A percentile compares a stretch with the other conserved stretches of the same genome.
These are phyloP conservation scores for Cotesia glomerata DNA, from an alignment of 1,140 invertebrate species.

Conservation along the genomic window DNA sequence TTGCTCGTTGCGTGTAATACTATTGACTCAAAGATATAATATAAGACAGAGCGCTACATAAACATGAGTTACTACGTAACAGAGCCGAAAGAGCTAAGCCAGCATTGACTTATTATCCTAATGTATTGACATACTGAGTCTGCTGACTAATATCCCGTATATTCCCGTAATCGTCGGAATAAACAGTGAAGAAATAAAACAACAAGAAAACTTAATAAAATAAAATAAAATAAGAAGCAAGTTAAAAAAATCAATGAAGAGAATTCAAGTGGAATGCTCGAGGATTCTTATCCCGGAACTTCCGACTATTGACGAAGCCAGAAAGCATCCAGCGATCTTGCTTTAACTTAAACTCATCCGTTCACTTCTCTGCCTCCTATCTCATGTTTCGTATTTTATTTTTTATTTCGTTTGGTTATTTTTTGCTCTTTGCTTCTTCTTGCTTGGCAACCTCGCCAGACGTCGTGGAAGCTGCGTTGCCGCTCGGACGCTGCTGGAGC, in stretches of 20 bases:
- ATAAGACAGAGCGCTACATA: too few relatives aligned
- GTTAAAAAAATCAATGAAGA: background rate
- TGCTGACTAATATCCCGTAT: too few relatives aligned
- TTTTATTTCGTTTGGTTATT: background rate
- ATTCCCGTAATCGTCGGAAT: too few relatives aligned
- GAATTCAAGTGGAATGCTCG: background rate
- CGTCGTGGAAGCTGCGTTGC: slow-evolving; percentile 22
- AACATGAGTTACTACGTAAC: too few relatives aligned
- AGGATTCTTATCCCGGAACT: slow-evolving; percentile 21
- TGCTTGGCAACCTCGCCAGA: slow-evolving; percentile 28
- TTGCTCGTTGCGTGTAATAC: background rate
- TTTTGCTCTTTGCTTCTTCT: background rate
- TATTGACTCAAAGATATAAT: too few relatives aligned
- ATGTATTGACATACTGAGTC: too few relatives aligned
- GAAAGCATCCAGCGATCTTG: background rate
- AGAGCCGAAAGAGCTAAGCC: too few relatives aligned
- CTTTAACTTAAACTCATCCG: background rate
- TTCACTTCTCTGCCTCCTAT: background rate
- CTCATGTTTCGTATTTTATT: background rate
- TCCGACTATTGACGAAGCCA: slow-evolving; percentile 1
- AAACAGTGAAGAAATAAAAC: too few relatives aligned
- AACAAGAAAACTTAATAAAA: background rate
- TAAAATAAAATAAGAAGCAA: too few relatives aligned
- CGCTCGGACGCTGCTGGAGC: slow-evolving; percentile 1
- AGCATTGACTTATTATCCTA: too few relatives aligned